Evolutionary conservation across 37 sponge, comb jelly and placozoan genomes (phyloP).

Genomic region (Agelas oroides): DNA sequence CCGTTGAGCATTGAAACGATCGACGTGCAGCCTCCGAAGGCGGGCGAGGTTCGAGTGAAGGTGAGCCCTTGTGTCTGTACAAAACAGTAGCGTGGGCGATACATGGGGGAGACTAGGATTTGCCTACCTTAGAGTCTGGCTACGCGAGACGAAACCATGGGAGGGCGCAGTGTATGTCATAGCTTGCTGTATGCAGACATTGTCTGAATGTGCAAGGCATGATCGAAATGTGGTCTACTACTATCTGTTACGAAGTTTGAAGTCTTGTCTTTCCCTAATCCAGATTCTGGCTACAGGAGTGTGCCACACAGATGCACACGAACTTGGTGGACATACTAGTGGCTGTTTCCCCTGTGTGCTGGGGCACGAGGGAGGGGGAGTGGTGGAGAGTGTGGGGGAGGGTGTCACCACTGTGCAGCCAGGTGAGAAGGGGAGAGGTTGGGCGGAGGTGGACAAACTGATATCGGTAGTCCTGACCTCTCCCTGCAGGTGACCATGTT

Average conservation of each 20-base stretch:
- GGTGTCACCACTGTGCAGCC: conserved; percentile 91
- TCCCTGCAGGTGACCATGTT: conserved; percentile 90
- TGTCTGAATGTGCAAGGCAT: too few species aligned
- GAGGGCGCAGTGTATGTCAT: neutral
- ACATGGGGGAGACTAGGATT: too few species aligned
- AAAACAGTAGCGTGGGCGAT: too few species aligned
- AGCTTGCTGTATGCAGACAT: too few species aligned
- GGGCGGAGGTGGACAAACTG: too few species aligned
- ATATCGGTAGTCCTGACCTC: too few species aligned
- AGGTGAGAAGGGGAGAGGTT: conserved; percentile 37
- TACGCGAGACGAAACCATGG: neutral
- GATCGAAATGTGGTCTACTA: too few species aligned
- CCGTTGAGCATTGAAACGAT: conserved; percentile 87
- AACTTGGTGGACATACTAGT: conserved; percentile 87
- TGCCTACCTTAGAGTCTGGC: neutral
- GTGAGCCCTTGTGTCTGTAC: too few species aligned
- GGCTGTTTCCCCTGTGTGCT: conserved; percentile 90
- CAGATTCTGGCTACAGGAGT: conserved; percentile 87
- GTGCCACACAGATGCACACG: conserved; percentile 96
- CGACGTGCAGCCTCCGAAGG: conserved; percentile 91
- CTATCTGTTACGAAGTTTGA: too few species aligned
- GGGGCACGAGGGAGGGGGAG: conserved; percentile 96
- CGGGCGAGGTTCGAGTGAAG: conserved; percentile 93
- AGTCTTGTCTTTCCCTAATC: too few species aligned
- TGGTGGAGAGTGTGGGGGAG: conserved; percentile 92